Evolutionary conservation across 1,140 invertebrate species (phyloP).

Genomic region (Cheumatopsyche charites): DNA sequence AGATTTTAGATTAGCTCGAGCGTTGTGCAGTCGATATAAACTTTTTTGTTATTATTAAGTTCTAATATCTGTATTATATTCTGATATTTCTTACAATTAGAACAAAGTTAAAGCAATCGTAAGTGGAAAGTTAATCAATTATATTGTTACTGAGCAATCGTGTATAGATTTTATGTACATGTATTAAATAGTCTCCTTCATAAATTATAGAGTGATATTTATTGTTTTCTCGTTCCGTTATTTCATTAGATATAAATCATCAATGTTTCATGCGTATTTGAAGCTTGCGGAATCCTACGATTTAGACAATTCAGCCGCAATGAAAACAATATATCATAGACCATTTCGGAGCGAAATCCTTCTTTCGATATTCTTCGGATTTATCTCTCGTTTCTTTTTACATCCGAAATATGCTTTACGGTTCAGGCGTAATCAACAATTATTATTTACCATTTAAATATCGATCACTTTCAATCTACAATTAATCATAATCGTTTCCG

Average conservation of each 20-base stretch:
- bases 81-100: too few relatives aligned
- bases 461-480: too few relatives aligned
- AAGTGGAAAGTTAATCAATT: too few relatives aligned
- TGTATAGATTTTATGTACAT: background rate
- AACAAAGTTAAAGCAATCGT: too few relatives aligned
- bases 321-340: constrained; percentile 28
- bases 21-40: too few relatives aligned
- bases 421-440: too few relatives aligned
- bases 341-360: constrained; percentile 17
- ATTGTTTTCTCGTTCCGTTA: background rate
- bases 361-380: constrained; percentile 15
- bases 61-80: too few relatives aligned
- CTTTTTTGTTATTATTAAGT: too few relatives aligned
- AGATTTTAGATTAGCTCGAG: too few relatives aligned
- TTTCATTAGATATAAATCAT: constrained; percentile 20
- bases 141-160: too few relatives aligned
- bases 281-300: constrained; percentile 7
- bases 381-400: constrained; percentile 16
- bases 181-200: background rate
- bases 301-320: constrained; percentile 31
- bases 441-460: too few relatives aligned
- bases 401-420: constrained; percentile 12
- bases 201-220: background rate
- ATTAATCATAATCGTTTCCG: too few relatives aligned
- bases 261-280: constrained; percentile 1